Percentiles rank a stretch among this genome's conserved stretches.
Conservation (phyloP, 2,888 invertebrate genomes). For the Caenorhabditis sinica region DNA sequence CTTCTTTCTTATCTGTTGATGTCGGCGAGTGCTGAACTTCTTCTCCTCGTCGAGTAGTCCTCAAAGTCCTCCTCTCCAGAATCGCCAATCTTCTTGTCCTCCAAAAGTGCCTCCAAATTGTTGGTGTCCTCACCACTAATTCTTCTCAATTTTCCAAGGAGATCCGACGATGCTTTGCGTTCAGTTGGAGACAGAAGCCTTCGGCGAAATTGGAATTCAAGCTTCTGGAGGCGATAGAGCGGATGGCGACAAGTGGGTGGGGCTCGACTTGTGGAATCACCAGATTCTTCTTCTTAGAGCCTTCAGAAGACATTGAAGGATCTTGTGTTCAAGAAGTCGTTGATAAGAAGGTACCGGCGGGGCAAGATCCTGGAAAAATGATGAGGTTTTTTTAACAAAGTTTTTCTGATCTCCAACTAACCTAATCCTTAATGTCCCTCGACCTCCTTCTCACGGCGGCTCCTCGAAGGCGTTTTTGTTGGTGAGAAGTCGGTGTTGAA, state of each 20-base stretch:
- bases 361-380: too few species aligned
- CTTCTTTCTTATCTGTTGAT: too few species aligned
- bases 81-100: not conserved
- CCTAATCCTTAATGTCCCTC: too few species aligned
- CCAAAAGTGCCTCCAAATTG: slow-evolving; percentile 3
- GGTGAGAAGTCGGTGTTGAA: too few species aligned
- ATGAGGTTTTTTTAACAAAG: not conserved
- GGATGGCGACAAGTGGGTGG: not conserved
- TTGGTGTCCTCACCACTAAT: not conserved
- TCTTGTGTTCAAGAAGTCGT: too few species aligned
- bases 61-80: not conserved
- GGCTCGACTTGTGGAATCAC: not conserved
- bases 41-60: slow-evolving; percentile 5
- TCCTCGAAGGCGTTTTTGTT: too few species aligned
- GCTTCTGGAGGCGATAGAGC: not conserved
- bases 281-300: not conserved
- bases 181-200: slow-evolving; percentile 6
- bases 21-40: slow-evolving; percentile 23
- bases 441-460: too few species aligned
- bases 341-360: too few species aligned
- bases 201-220: not conserved
- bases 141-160: not conserved
- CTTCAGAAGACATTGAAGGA: too few species aligned
- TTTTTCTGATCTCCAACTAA: not conserved
- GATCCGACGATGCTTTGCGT: slow-evolving; percentile 2